Percentiles rank a stretch among this genome's conserved stretches.
These are phyloP conservation scores for Acanthosoma haemorrhoidale DNA, from an alignment of 2,888 invertebrate genomes.

Conservation along the genomic window DNA sequence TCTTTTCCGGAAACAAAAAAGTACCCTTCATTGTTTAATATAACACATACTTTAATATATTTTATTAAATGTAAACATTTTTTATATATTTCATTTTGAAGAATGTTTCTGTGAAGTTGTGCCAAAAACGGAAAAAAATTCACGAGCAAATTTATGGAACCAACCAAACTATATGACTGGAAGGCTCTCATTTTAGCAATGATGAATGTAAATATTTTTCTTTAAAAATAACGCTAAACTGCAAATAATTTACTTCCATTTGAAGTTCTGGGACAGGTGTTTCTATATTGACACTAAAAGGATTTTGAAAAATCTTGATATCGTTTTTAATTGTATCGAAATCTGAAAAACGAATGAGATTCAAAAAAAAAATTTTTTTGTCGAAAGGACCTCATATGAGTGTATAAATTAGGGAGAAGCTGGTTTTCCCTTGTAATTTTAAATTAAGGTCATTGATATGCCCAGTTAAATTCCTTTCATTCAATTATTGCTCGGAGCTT, in stretches of 20 bases:
- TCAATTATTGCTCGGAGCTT: no score
- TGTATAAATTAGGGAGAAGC: no score
- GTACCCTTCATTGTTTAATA: no score
- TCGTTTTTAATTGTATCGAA: conserved; percentile 26
- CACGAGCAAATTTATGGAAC: conserved; percentile 41
- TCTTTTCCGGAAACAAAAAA: no score
- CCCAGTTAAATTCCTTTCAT: no score
- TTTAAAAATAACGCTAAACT: conserved; percentile 39
- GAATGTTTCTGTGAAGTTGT: conserved; percentile 35
- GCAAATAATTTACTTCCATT: conserved; percentile 40
- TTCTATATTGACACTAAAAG: conserved; percentile 39
- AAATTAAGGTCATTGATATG: no score
- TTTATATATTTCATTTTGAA: conserved; percentile 47
- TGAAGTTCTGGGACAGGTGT: conserved; percentile 39
- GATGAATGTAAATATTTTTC: conserved; percentile 33
- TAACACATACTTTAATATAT: no score
- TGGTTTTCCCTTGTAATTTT: no score
- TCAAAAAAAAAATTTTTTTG: no score
- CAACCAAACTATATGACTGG: conserved; percentile 40
- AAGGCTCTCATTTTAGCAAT: conserved; percentile 36
- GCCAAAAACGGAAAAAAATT: not conserved
- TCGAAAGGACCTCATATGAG: no score
- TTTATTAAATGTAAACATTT: no score
- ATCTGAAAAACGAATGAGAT: not conserved
- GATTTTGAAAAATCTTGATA: conserved; percentile 37